Evolutionary conservation across 2,888 invertebrate genomes (phyloP), one percentile per base, ranked within the genome.

Genomic region (Conchocele bisecta): DNA sequence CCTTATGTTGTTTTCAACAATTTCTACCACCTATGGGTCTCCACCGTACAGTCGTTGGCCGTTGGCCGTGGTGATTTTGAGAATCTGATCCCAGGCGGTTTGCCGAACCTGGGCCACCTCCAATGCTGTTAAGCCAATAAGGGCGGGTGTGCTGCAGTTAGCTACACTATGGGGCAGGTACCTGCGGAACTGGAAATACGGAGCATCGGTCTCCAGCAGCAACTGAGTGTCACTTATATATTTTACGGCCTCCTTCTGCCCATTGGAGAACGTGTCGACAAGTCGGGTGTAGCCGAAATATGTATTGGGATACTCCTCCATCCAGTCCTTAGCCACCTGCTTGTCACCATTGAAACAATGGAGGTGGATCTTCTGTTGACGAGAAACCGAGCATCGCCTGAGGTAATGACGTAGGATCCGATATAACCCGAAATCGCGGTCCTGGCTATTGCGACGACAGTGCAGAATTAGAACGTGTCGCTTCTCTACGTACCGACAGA

Each of bases 381-480:
- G 17, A 6, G 33, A 31, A 3, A 51, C 2, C 11, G 15, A 13
- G 2, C 2, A 31, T 26, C 3, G 3, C 17, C 31, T n/a, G n/a
- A n/a, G n/a, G n/a, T n/a, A n/a, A n/a, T n/a, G n/a, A n/a, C n/a
- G n/a, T n/a, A n/a, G n/a, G n/a, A n/a, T n/a, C n/a, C n/a, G n/a
- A 17, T 51, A 51, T 11, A 35, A 31, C 51, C 35, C 51, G 4
- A 22, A 33, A 13, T 33, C 35, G 51, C 35, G 33, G 3, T 29
- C n/a, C 15, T 51, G 11, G 9, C 20, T 2, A 9, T 33, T 17
- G 6, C 51, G 33, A 9, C 51, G 15, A 33, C 51, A 51, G 13
- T 51, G 51, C 2, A 51, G 51, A 3, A 51, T 35, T 20, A 51
- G n/a, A n/a, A n/a, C n/a, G n/a, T n/a, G n/a, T n/a, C n/a, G n/a